Base-by-base conservation (phyloP, 2,888 invertebrate species). In the Girardia tigrina region DNA sequence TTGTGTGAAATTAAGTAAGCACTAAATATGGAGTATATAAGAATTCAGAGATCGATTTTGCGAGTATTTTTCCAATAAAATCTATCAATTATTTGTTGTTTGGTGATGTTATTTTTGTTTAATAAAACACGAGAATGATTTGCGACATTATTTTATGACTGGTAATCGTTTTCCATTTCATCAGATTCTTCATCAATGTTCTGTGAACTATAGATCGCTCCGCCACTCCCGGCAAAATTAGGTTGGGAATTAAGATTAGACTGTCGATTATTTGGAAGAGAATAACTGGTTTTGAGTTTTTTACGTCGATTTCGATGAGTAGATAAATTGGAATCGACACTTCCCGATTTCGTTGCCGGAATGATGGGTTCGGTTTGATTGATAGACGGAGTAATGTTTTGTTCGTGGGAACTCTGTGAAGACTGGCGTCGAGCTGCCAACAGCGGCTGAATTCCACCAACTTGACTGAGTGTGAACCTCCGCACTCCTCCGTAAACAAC, bases 201-300 rank as follows among this genome's bases (percentile, higher is more conserved):
- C 23, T 56, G 56, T 2, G 56, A 56, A n/a, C 56, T 56, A 56
- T 56, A 56, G 4, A 56, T 56, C 4, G 56, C 56, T 56, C 56
- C 56, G 23, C 56, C 56, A n/a, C 56, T 56, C n/a, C 56, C 56
- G n/a, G 56, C 56, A 56, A 56, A 56, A n/a, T 56, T 56, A 4
- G 56, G 56, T 56, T 56, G 56, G 23, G 56, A 56, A 56, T 56
- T 56, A 8, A 56, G 56, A 56, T 56, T 56, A 56, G 56, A 4
- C n/a, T 56, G 56, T 56, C 56, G 56, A 56, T 56, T 56, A 56
- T 56, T 56, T 56, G 56, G 56, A 56, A 56, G 56, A 56, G 56
- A 56, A 56, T 56, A 56, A 56, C 56, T 56, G 23, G 56, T 56
- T 56, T 56, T 56, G 8, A 56, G 56, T 56, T 56, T 56, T 56